Evolutionary conservation across 2,113 vertebrate species (phyloP), one percentile per base, ranked within the genome.

Genomic region (Coreoperca whiteheadi): DNA sequence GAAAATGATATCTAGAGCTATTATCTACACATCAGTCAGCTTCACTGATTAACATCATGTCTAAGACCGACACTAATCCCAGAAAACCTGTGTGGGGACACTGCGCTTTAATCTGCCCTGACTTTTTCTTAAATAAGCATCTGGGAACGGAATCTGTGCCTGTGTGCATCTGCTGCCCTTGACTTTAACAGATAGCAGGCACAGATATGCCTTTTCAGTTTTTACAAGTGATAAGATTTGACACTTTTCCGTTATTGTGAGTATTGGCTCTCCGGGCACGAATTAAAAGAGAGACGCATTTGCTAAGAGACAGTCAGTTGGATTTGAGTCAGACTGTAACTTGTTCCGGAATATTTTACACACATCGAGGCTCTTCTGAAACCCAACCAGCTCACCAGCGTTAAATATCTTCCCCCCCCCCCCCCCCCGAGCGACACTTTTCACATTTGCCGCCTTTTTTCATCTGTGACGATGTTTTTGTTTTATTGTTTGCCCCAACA

Each of bases 281-380:
- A 56, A 4, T 63, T 63, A 67, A 74, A 60, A 70, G 20, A 43
- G 59, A 70, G 16, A 54, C 6, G 15, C 3, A 60, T 23, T n/a
- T 8, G 6, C 43, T 11, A 5, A 41, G 72, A 43, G 56, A 14
- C 39, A 25, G n/a, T 59, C 7, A 68, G 60, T 28, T 34, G 28
- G 63, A 63, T 37, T 12, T 25, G 60, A 43, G n/a, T 39, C 51
- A 32, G 41, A 60, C 11, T 57, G 10, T 65, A 2, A 50, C 23
- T 53, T 53, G 41, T 15, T 11, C n/a, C 66, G 68, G 60, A 64
- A 79, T 50, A 84, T 67, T 67, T 84, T 25, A 66, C 46, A 70
- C 68, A 71, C 3, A 39, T 77, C 53, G 1, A 41, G 23, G 54
- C 41, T 77, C 20, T 16, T 46, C 25, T 66, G 51, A 63, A 65